Base-by-base conservation (phyloP, 2,888 invertebrate genomes). In the Quadriops clusia region DNA sequence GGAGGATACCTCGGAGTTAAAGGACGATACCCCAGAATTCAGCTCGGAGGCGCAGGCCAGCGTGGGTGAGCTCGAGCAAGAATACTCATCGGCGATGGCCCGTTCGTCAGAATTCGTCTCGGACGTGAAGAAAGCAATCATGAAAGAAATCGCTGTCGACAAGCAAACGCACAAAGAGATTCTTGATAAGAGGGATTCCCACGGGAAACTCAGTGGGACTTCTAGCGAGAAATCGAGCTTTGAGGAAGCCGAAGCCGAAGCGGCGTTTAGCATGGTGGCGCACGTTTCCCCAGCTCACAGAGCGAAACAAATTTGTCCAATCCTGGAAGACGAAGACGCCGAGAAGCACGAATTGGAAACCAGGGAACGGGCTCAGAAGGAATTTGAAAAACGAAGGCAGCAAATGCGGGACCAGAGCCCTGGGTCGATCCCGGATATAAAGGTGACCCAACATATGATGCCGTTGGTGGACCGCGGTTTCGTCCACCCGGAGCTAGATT, bases 371-470 rank as follows among this genome's bases (percentile, higher is more conserved):
- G 53, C 53, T 5, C 44, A 51, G 23, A 56, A 55, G 33, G 58
- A 57, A 33, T 47, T 62, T 43, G 44, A 68, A 59, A 52, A 63
- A 57, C 41, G 63, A 54, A 34, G 68, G 59, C 44, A 60, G 6
- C 47, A 50, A 39, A 50, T 57, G 25, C 67, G 66, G 46, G 72
- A 72, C 50, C 66, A 65, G 50, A 74, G 74, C 47, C 73, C 73
- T 9, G 68, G 70, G 7, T 67, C 68, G 24, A 67, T 73, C 34
- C 74, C 74, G n/a, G 70, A 70, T 44, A 73, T 74, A 33, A 72
- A 67, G 43, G 64, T 73, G 10, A 72, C 72, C 4, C 72, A 72
- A 64, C 70, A 71, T 45, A 61, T 70, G 56, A 58, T 64, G 16
- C 65, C 67, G 17, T 47, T 63, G 33, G 54, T 60, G 13, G 61